Evolutionary conservation across 2,797 vertebrate genomes (phyloP), one percentile per base, ranked within the genome.

Genomic region (Coccyzus lansbergi): DNA sequence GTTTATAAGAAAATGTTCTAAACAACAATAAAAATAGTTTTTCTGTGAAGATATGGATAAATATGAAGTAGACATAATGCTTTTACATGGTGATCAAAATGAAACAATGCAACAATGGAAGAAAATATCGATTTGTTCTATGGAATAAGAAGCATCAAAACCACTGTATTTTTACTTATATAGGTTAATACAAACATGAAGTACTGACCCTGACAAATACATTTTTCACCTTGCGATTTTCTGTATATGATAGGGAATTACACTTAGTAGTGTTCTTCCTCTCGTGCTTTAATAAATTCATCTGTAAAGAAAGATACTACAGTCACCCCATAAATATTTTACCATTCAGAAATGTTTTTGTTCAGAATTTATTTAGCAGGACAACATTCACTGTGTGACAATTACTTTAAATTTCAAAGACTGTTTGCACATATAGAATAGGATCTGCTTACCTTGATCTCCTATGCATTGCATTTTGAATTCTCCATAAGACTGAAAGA

Each of bases 1-100:
- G 24, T 95, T 96, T 92, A 93, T 69, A 95, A 94, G 82, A 96
- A 96, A 96, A 91, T 51, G 94, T 94, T 95, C 63, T 36, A 36
- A 33, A n/a, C 65, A 86, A 87, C 65, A 48, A 81, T 90, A 92
- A 36, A 60, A n/a, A n/a, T n/a, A 15, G 72, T 86, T 97, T 96
- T 93, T 4, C 77, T 96, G 34, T 69, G 75, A 96, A 95, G 67
- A 87, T 88, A 92, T 38, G 22, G 81, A 83, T 71, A 68, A 94
- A 96, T 96, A 86, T 60, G 31, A 92, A 48, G 42, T 42, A 80
- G 96, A 71, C 40, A 33, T 68, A 59, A 83, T 90, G 16, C 20
- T 85, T 91, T 93, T 71, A 34, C 6, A 65, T 18, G 59, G 64
- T 76, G 69, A 88, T 90, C 26, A 67, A n/a, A 82, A 71, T 13